Conservation (phyloP, 2,113 vertebrate genomes). For the Lasiurus borealis region DNA sequence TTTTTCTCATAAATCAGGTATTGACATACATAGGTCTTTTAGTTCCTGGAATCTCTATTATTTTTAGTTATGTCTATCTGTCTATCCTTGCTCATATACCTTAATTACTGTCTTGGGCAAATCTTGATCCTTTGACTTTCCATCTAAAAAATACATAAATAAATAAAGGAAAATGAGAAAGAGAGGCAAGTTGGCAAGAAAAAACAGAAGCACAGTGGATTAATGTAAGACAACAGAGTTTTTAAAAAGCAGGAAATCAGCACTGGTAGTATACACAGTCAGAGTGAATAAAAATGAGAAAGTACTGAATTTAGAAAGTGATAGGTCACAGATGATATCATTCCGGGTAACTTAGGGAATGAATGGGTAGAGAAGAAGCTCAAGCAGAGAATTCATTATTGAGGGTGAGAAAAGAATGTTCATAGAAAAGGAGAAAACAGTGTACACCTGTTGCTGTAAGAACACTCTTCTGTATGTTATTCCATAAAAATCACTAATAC, state of each 20-base stretch:
- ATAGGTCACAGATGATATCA: background rate
- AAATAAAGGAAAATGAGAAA: background rate
- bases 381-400: background rate
- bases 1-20: background rate
- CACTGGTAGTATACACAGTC: background rate
- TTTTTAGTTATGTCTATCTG: background rate
- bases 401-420: background rate
- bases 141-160: background rate
- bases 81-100: background rate
- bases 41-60: background rate
- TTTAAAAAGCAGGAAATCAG: background rate
- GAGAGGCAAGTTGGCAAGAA: background rate
- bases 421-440: background rate
- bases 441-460: background rate
- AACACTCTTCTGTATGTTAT: background rate
- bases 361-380: background rate
- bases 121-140: background rate
- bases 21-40: background rate
- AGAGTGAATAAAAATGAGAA: background rate
- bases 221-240: background rate
- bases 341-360: background rate
- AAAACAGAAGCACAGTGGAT: background rate
- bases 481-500: background rate
- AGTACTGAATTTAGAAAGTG: background rate
- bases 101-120: constrained; percentile 8